Base-by-base conservation (phyloP, 1,140 invertebrate genomes). In the Drosophila albomicans region DNA sequence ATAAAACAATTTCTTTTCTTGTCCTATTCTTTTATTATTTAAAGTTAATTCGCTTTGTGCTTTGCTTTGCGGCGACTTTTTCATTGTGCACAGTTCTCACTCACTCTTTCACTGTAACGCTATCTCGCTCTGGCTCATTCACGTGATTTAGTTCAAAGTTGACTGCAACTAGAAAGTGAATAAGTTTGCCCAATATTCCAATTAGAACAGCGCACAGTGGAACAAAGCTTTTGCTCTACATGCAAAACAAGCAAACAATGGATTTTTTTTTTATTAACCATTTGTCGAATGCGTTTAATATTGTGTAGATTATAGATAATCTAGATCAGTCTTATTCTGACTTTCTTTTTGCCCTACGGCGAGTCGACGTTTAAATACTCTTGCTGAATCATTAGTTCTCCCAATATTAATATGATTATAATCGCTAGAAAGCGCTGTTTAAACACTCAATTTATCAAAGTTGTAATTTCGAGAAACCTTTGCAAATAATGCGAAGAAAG, bases 1-100 rank as follows among this genome's bases (percentile, higher is more conserved):
- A 87, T 82, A 86, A 68, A 48, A 59, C 65, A 68, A 48, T 57
- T 57, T 67, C 45, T 49, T 51, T 73, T 74, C 52, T 56, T 51
- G 68, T 74, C 52, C 45, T 38, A 30, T 54, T 64, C 46, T 61
- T 41, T 78, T 41, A 48, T 61, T 30, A 41, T 57, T 43, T 67
- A 75, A 86, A 84, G 69, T 70, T 74, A 75, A 78, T 74, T 78
- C 65, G 28, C 58, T 58, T 67, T 45, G 32, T 28, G 8, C 35
- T 38, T 25, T 10, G 35, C 32, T 52, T 52, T 52, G 25, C 11
- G 45, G 57, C 35, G 57, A 54, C 52, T 52, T 51, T 25, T 61
- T 54, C 30, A 65, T 70, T 72, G 13, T 49, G 54, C 51, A 8
- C 11, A 25, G 10, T 49, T 62, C 45, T 35, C 30, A 45, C 10